Evolutionary conservation across 1,140 invertebrate species (phyloP).

Genomic region (Drosophila nigromelanica): DNA sequence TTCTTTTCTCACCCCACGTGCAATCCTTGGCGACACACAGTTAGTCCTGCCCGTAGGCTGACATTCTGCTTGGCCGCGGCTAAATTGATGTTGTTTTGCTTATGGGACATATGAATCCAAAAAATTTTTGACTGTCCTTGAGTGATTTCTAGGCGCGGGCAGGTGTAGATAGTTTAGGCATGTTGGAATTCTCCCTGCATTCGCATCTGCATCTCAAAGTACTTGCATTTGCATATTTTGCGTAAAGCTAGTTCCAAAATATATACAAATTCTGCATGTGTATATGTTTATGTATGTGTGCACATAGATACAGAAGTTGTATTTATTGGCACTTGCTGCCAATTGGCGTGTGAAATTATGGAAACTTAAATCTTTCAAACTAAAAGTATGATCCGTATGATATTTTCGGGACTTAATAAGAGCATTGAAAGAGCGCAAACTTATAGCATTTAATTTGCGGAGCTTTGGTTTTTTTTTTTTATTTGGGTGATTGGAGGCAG

Average conservation of each 20-base stretch:
- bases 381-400: too few relatives aligned
- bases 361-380: too few relatives aligned
- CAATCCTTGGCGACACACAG: background rate
- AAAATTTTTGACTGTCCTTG: constrained; percentile 59
- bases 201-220: background rate
- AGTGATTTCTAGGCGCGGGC: constrained; percentile 48
- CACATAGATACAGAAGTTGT: too few relatives aligned
- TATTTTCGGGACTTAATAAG: too few relatives aligned
- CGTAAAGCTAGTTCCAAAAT: constrained; percentile 2
- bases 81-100: constrained; percentile 38
- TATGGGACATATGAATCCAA: constrained; percentile 59
- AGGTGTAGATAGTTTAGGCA: constrained; percentile 19
- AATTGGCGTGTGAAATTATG: too few relatives aligned
- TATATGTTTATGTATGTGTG: too few relatives aligned
- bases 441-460: too few relatives aligned
- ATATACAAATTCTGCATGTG: constrained; percentile 9
- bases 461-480: too few relatives aligned
- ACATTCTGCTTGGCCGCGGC: constrained; percentile 1
- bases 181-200: constrained; percentile 22
- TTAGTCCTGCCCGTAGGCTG: background rate
- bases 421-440: too few relatives aligned
- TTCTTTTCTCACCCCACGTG: constrained; percentile 1
- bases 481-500: too few relatives aligned
- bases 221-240: constrained; percentile 57
- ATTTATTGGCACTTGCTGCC: too few relatives aligned